phyloP scores from a whole-genome alignment of 1,140 invertebrate genomes.

The Brachionus manjavacas region DNA sequence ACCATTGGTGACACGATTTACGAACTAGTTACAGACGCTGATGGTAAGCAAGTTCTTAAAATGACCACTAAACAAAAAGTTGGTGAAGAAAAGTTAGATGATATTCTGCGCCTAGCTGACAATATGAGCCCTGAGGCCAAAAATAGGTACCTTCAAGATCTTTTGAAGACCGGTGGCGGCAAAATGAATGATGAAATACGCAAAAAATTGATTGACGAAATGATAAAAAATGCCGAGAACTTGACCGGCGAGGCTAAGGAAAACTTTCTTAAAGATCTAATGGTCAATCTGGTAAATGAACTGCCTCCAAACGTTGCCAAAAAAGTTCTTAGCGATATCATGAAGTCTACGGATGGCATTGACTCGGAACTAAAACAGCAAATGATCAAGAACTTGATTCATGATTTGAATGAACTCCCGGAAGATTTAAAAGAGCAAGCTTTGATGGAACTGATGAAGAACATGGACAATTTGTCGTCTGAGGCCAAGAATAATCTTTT shows the following conservation, averaged over 20 bases:
- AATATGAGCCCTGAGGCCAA: slow-evolving; percentile 29
- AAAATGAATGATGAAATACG: slow-evolving; percentile 35
- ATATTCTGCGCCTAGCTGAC: background rate
- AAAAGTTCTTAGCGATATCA: slow-evolving; percentile 24
- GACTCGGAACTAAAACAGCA: background rate
- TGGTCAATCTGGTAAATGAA: slow-evolving; percentile 30
- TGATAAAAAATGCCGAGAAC: slow-evolving; percentile 22
- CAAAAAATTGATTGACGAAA: slow-evolving; percentile 23
- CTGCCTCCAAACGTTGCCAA: background rate
- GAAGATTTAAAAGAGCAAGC: slow-evolving; percentile 30
- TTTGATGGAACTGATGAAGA: slow-evolving; percentile 23
- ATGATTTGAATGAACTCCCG: slow-evolving; percentile 18
- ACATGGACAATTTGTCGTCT: slow-evolving; percentile 37
- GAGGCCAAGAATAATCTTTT: slow-evolving; percentile 8
- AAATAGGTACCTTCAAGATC: slow-evolving; percentile 6
- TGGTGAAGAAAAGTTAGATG: slow-evolving; percentile 22
- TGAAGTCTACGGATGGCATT: slow-evolving; percentile 31
- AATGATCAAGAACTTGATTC: background rate
- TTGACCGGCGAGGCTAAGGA: background rate
- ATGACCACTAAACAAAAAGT: slow-evolving; percentile 41
- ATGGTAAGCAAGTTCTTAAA: slow-evolving; percentile 2
- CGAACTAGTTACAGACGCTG: background rate
- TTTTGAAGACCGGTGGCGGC: background rate
- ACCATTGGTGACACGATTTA: slow-evolving; percentile 28
- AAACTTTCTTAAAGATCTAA: slow-evolving; percentile 41